phyloP scores from a whole-genome alignment of 30 jellyfish, hydroid and myxozoan species.

The Clytia hemisphaerica region DNA sequence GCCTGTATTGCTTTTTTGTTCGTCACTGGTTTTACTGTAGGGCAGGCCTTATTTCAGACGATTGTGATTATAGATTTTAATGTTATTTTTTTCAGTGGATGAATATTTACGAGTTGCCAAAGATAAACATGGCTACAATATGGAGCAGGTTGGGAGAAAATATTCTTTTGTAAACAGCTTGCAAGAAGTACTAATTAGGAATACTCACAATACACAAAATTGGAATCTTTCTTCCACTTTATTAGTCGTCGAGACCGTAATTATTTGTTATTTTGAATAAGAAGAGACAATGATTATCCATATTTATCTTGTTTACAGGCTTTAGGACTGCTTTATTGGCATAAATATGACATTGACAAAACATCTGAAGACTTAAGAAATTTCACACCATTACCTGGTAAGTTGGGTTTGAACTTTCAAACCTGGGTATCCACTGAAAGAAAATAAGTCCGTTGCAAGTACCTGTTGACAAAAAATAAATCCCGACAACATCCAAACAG shows the following conservation, averaged over 20 bases:
- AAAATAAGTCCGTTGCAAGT: too few species aligned
- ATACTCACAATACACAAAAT: neutral
- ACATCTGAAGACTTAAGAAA: slow-evolving; percentile 75
- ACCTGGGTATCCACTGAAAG: too few species aligned
- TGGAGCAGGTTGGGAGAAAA: slow-evolving; percentile 64
- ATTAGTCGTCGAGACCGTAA: neutral
- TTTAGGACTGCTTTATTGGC: slow-evolving; percentile 97
- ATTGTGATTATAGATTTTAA: neutral
- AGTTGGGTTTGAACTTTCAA: neutral
- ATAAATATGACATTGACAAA: slow-evolving; percentile 82
- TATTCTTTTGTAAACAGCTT: neutral
- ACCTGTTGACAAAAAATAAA: too few species aligned
- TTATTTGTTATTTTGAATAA: neutral
- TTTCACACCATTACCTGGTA: slow-evolving; percentile 97
- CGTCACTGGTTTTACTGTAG: neutral
- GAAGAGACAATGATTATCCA: neutral
- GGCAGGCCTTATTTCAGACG: neutral
- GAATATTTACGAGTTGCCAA: slow-evolving; percentile 74
- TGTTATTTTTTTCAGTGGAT: slow-evolving; percentile 61
- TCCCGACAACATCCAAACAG: too few species aligned
- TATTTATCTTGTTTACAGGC: slow-evolving; percentile 45
- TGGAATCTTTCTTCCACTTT: neutral
- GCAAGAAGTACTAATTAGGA: neutral
- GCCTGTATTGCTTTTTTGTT: neutral
- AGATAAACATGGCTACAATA: slow-evolving; percentile 89